Base-by-base conservation (phyloP, 2,113 vertebrate genomes). In the Siniperca chuatsi region DNA sequence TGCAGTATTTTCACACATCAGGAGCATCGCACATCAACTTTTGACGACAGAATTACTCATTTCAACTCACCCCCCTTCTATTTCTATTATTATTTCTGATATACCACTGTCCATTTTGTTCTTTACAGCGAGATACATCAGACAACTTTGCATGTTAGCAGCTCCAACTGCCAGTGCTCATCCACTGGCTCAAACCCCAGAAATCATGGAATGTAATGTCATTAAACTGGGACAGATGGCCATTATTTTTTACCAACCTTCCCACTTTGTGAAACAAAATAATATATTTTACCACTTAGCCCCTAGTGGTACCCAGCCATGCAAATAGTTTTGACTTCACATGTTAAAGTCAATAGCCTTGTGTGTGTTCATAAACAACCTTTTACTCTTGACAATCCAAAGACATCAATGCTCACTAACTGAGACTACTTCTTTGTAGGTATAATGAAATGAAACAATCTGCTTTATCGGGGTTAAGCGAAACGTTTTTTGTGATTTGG, bases 181-280 rank as follows among this genome's bases (percentile, higher is more conserved):
- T 11, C 46, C 46, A 16, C 13, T 15, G 46, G 44, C 10, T 29
- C 29, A 58, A 11, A 78, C 48, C n/a, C 35, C 50, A 78, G 75
- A 73, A 84, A 58, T 73, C 29, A 55, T 42, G 54, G 4, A 69
- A 9, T 42, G 35, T 62, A 25, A 68, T 9, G n/a, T 54, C 44
- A 44, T 69, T 75, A 70, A 85, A 75, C 64, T 48, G 35, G 20
- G 37, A 62, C 70, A 79, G 54, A 73, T 72, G 42, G 61, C 13
- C 20, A 20, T 50, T 25, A 25, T 68, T 77, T 52, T 65, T 29
- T 35, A 35, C 21, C 46, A 40, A 42, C 1, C 10, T 15, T 46
- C 4, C 33, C 37, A 64, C 6, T 85, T 40, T 79, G 60, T 42
- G 58, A 37, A 20, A 35, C 68, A 44, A 10, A 57, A 29, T 8